These are phyloP conservation scores for Anoplopoma fimbria DNA, from an alignment of 2,113 vertebrate species.

Conservation along the genomic window DNA sequence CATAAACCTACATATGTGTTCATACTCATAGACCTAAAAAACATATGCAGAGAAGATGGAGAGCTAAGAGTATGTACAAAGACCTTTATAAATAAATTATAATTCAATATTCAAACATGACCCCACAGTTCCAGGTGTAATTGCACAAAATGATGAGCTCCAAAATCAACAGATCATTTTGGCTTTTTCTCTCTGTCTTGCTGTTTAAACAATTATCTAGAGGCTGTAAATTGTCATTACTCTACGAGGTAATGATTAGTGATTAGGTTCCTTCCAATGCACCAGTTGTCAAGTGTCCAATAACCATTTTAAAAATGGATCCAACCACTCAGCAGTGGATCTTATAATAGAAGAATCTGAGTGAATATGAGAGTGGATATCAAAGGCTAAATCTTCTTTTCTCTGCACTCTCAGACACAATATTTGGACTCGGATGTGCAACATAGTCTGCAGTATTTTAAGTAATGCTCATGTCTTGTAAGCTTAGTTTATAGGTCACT, in stretches of 20 bases:
- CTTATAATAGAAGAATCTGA: background rate
- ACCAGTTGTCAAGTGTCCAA: background rate
- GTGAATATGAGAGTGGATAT: constrained; percentile 4
- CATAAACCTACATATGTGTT: background rate
- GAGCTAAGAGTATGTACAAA: background rate
- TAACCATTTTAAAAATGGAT: background rate
- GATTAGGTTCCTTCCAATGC: too few relatives aligned
- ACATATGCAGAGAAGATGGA: background rate
- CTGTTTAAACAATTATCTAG: constrained; percentile 25
- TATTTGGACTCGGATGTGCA: constrained; percentile 10
- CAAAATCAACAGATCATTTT: constrained; percentile 4
- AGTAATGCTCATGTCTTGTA: constrained; percentile 34
- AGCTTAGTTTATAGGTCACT: constrained; percentile 47
- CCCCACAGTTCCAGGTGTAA: background rate
- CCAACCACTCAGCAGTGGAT: background rate
- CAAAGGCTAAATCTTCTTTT: background rate
- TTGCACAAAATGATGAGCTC: constrained; percentile 19
- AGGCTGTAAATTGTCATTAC: constrained; percentile 20
- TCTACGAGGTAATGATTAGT: too few relatives aligned
- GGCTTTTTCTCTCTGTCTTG: background rate
- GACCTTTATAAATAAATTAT: background rate
- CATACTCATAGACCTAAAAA: background rate
- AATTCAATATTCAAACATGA: constrained; percentile 10
- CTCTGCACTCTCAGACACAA: constrained; percentile 1
- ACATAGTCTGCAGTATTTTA: constrained; percentile 22